Evolutionary conservation across 1,140 invertebrate genomes (phyloP), one percentile per base, ranked within the genome.

Genomic region (Druon quercuslanigerum): DNA sequence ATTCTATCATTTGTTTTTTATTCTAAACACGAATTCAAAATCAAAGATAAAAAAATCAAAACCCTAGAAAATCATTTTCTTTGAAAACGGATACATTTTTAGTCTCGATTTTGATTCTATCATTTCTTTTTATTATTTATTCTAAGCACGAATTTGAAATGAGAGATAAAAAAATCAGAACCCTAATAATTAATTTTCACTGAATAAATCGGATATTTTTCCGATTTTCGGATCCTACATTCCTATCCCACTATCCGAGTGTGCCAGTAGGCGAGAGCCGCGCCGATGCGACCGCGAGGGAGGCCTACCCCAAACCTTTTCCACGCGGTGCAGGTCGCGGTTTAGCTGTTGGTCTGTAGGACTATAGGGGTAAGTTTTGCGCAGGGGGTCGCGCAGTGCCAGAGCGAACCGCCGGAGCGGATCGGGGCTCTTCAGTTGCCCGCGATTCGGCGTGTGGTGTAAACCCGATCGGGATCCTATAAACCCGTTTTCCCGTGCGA

Each of bases 391-490:
- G 88, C 88, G 88, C 88, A 87, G 85, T 87, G 83, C 83, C 71
- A 81, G 81, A 80, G 79, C 60, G 74, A 79, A 52, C 80, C 80
- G 82, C 77, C 82, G 80, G 82, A 80, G 79, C 78, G 79, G 70
- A 78, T 78, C 75, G 84, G 83, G 87, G 87, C 82, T 84, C 83
- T 85, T 90, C 90, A 91, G 90, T 91, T 90, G 90, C 86, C 87
- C 90, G 90, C 90, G 90, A 91, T 90, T 90, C 88, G 88, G 86
- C 90, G 89, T 87, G 86, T 86, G 87, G 85, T 88, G 83, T 83
- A 82, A 79, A 78, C 60, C 82, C 71, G 74, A 73, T 78, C 46
- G 77, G 71, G 17, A 40, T 25, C 17, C 25, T 19, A 46, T 50
- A 25, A 72, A 51, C 51, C 50, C 50, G 51, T 51, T 70, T 57